Conservation (phyloP, 2,113 vertebrate species). For the Neodontobutis hainanensis region DNA sequence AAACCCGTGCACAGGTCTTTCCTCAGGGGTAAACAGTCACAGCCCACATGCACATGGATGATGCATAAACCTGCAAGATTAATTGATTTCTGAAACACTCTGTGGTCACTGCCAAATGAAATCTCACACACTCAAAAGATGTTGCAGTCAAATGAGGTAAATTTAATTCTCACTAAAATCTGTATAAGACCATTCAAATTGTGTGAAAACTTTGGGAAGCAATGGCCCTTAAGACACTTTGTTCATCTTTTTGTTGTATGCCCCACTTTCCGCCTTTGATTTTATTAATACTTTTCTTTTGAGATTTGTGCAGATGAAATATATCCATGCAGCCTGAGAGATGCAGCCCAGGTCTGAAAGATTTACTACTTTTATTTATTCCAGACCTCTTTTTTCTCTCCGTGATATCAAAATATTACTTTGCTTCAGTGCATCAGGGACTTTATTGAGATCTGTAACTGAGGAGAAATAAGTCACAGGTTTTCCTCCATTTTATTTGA, state of each 20-base stretch:
- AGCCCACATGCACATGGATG: slow-evolving; percentile 29
- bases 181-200: slow-evolving; percentile 21
- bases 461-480: slow-evolving; percentile 2
- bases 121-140: slow-evolving; percentile 40
- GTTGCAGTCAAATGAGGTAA: slow-evolving; percentile 43
- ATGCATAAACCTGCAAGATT: slow-evolving; percentile 30
- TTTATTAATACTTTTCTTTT: slow-evolving; percentile 53
- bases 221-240: slow-evolving; percentile 34
- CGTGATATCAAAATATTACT: slow-evolving; percentile 20
- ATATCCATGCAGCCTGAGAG: slow-evolving; percentile 7
- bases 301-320: slow-evolving; percentile 46
- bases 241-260: slow-evolving; percentile 41
- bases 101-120: slow-evolving; percentile 58
- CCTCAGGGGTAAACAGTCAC: slow-evolving; percentile 66
- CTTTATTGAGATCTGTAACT: not conserved
- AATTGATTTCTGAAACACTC: slow-evolving; percentile 63
- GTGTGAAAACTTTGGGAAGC: slow-evolving; percentile 22
- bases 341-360: slow-evolving; percentile 15
- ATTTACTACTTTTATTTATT: slow-evolving; percentile 35
- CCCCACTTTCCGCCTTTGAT: slow-evolving; percentile 50
- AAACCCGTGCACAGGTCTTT: slow-evolving; percentile 58
- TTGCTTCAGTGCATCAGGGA: slow-evolving; percentile 6
- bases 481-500: slow-evolving; percentile 56
- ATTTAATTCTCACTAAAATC: slow-evolving; percentile 12
- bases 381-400: slow-evolving; percentile 13